A percentile compares a stretch with the other conserved stretches of the same genome.
These are phyloP conservation scores for Cataglyphis hispanica DNA, from an alignment of 1,140 invertebrate species.

Conservation along the genomic window DNA sequence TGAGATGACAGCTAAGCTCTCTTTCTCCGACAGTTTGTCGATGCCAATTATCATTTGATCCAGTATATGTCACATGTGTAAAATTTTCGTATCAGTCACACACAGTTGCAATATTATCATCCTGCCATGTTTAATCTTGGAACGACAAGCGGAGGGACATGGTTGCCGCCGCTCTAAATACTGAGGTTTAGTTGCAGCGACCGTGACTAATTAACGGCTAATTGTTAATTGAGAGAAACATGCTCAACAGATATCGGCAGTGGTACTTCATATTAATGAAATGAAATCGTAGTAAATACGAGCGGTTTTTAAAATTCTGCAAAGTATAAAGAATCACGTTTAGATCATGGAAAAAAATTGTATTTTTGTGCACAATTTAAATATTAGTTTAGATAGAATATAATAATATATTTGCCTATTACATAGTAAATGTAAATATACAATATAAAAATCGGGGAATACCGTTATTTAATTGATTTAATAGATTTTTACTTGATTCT, in stretches of 20 bases:
- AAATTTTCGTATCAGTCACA: constrained; percentile 34
- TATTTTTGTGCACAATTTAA: background rate
- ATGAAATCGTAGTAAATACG: background rate
- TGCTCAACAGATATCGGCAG: background rate
- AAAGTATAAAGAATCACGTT: background rate
- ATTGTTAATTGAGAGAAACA: constrained; percentile 44
- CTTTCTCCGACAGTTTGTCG: background rate
- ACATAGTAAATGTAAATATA: background rate
- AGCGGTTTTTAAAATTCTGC: background rate
- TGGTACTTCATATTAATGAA: background rate
- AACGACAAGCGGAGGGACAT: background rate
- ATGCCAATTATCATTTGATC: constrained; percentile 39
- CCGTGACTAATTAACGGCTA: constrained; percentile 23
- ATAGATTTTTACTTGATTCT: too few species aligned
- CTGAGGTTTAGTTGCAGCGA: background rate
- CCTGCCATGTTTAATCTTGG: constrained; percentile 32
- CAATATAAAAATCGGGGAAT: too few species aligned
- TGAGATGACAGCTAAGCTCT: too few species aligned
- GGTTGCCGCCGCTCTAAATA: background rate
- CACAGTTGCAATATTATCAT: constrained; percentile 12
- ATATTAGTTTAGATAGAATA: background rate
- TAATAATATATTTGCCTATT: background rate
- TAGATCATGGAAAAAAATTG: background rate
- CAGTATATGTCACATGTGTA: background rate
- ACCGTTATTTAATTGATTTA: too few species aligned